These are phyloP conservation scores for Agrotis clavis DNA, from an alignment of 2,888 invertebrate genomes.

Conservation along the genomic window DNA sequence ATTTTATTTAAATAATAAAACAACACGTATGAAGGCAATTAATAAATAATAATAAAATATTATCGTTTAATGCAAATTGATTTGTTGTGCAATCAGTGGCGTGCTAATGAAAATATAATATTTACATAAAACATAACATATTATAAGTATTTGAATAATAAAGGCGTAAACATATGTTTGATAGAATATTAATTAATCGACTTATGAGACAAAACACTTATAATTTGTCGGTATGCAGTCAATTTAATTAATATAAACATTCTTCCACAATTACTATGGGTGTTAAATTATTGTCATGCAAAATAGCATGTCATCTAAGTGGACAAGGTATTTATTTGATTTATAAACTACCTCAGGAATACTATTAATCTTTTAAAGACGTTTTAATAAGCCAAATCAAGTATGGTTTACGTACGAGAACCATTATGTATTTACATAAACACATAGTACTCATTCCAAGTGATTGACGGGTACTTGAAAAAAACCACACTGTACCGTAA, in stretches of 20 bases:
- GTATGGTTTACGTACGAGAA: constrained; percentile 7
- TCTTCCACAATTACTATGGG: background rate
- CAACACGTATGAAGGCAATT: background rate
- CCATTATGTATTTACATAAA: constrained; percentile 7
- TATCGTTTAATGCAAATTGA: constrained; percentile 21
- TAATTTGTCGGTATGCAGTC: background rate
- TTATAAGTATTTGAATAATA: background rate
- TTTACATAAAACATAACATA: constrained; percentile 7
- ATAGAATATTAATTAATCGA: constrained; percentile 13
- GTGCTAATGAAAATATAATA: constrained; percentile 20
- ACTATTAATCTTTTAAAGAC: background rate
- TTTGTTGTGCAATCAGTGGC: constrained; percentile 10
- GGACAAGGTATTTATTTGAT: background rate
- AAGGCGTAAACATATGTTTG: background rate
- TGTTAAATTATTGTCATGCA: background rate
- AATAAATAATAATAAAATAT: constrained; percentile 18
- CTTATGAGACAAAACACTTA: background rate
- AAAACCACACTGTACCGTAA: constrained; percentile 11
- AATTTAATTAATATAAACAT: background rate
- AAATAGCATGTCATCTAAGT: constrained; percentile 1
- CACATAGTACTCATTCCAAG: background rate
- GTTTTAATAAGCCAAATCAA: background rate
- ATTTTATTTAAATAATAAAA: background rate
- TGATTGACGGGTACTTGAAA: constrained; percentile 26
- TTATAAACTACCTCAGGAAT: background rate